Base-by-base conservation (phyloP, 2,888 invertebrate species). In the Limnephilus marmoratus region DNA sequence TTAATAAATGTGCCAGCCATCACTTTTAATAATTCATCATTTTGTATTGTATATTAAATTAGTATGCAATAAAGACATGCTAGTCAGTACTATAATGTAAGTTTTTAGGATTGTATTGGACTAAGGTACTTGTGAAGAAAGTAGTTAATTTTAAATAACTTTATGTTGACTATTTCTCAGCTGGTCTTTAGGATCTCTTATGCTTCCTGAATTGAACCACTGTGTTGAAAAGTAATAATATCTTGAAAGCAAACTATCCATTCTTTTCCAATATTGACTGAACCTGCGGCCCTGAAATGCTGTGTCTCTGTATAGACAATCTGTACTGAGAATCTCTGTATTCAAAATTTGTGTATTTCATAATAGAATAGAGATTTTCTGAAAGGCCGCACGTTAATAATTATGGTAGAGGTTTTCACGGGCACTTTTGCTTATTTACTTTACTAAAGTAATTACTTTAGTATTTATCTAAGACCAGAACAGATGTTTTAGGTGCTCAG, bases 1-100 rank as follows among this genome's bases (percentile, higher is more conserved):
- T 68, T 24, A n/a, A n/a, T n/a, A 24, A n/a, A 68, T 68, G 68
- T 68, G 68, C 68, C 68, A 68, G 68, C 24, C 68, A n/a, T 18
- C 53, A 53, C 18, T 24, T 18, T 68, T 24, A 7, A 9, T 24
- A 68, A 68, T 68, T 68, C 68, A 68, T 24, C 24, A 9, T 68
- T 68, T 24, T 68, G 68, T 68, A 68, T 68, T 68, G 68, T 68
- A 68, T 68, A 68, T 68, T 68, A n/a, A 68, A 68, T 68, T 68
- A 68, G 68, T 68, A 68, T 68, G 68, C 68, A 68, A 68, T 68
- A 68, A 68, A 68, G 68, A 68, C 68, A 68, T 68, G 68, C 68
- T 68, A 68, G 68, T 68, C 68, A 68, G 68, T 68, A 68, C 68
- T 4, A 68, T 68, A 18, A 53, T 24, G 4, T 24, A 68, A n/a